These are phyloP conservation scores for Rhyacichthys aspro DNA, from an alignment of 2,797 vertebrate genomes.

Conservation along the genomic window DNA sequence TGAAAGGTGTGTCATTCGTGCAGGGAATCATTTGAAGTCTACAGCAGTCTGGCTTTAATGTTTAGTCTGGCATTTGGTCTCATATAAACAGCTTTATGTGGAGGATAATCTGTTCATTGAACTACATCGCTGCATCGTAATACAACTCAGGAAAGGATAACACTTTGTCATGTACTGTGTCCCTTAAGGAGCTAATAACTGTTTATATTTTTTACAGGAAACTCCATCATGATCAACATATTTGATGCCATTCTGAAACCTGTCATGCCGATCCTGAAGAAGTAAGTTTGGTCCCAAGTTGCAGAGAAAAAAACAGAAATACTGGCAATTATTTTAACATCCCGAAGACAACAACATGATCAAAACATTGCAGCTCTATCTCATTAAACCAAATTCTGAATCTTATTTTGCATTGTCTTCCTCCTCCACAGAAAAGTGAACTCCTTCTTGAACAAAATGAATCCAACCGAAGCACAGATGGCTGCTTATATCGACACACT, in stretches of 20 bases:
- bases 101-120: constrained; percentile 14
- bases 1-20: constrained; percentile 9
- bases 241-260: constrained; percentile 77
- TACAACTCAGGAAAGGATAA: too few species aligned
- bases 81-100: not conserved
- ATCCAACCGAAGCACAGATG: constrained; percentile 75
- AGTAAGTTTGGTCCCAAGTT: constrained; percentile 60
- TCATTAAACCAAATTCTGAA: not conserved
- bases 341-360: too few species aligned
- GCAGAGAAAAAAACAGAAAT: too few species aligned
- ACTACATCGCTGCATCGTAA: not conserved
- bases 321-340: too few species aligned
- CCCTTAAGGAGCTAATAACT: not conserved
- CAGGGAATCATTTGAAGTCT: not conserved
- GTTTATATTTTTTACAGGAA: constrained; percentile 68
- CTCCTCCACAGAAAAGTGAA: constrained; percentile 73
- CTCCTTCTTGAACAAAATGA: constrained; percentile 74
- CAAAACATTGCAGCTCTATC: not conserved
- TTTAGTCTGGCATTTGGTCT: constrained; percentile 8
- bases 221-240: constrained; percentile 77
- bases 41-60: not conserved
- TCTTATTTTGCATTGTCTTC: not conserved
- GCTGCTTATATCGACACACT: constrained; percentile 70
- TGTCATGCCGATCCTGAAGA: constrained; percentile 77
- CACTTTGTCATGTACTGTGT: not conserved